phyloP scores from a whole-genome alignment of 2,888 invertebrate genomes.

The Amblyjoppa fuscipennis region DNA sequence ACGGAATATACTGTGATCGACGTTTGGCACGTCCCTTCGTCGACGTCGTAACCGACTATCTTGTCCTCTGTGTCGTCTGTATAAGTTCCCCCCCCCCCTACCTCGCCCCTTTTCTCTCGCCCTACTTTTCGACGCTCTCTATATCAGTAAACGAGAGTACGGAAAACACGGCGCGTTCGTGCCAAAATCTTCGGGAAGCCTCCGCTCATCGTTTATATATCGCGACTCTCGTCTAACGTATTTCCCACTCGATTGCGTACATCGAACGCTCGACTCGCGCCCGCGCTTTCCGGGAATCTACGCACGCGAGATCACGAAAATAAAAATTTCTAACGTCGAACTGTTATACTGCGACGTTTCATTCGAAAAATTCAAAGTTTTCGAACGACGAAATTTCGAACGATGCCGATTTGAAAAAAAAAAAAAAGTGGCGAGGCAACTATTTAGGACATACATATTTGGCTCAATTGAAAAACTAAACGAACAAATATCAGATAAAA shows the following conservation, averaged over 20 bases:
- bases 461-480: too few species aligned
- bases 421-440: not conserved
- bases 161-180: slow-evolving; percentile 19
- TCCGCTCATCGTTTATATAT: not conserved
- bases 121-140: not conserved
- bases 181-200: slow-evolving; percentile 33
- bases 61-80: not conserved
- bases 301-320: slow-evolving; percentile 16
- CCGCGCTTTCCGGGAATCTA: slow-evolving; percentile 27
- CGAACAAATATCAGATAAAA: too few species aligned
- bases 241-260: slow-evolving; percentile 27
- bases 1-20: not conserved
- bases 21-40: slow-evolving; percentile 3
- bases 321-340: slow-evolving; percentile 19
- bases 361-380: not conserved
- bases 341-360: not conserved
- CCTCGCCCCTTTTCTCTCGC: not conserved
- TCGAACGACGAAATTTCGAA: not conserved
- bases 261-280: not conserved
- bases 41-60: not conserved
- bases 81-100: not conserved
- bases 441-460: not conserved
- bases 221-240: slow-evolving; percentile 5
- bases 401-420: not conserved
- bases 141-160: not conserved